Base-by-base conservation (phyloP, 1,140 invertebrate species). In the Hestina assimilis region DNA sequence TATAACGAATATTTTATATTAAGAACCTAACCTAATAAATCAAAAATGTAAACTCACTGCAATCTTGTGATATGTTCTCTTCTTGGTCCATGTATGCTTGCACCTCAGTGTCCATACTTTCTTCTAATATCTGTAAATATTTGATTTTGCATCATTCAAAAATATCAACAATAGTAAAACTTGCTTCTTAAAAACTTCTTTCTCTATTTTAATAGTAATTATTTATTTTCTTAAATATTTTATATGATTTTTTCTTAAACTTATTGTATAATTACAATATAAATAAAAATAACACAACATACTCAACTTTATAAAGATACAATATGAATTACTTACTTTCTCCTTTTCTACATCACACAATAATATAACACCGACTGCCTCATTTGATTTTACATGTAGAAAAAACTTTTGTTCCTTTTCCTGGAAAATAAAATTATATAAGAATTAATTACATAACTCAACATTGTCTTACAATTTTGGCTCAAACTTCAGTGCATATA, bases 371-470 rank as follows among this genome's bases (percentile, higher is more conserved):
- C 75, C 81, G 58, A 86, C 38, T 58, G 74, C 65, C 46, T 88
- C 81, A 62, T 66, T 55, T 50, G 83, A 78, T 63, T 87, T 80
- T 7, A 87, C 63, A 72, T 86, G 79, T 51, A 86, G 60, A 45
- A 69, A 60, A 58, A 68, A 80, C 15, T 33, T 70, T 59, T 55
- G 60, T 8, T 23, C 64, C 14, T 20, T 59, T 4, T 72, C 69
- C 82, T 87, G 70, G 2, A 33, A 80, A 79, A 64, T 6, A 29
- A 24, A 29, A 48, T 29, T 9, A 42, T 40, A 50, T 8, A 41
- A 47, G 43, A 42, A 33, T 26, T 23, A 8, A 23, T 33, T 26
- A 11, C 51, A 33, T 33, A 41, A n/a, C n/a, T n/a, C n/a, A n/a
- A n/a, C n/a, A 14, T 41, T 21, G 23, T 31, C 3, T 51, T 21